A percentile compares a stretch with the other conserved stretches of the same genome.
Conservation (phyloP, 2,113 vertebrate species). For the Ameiurus melas region DNA sequence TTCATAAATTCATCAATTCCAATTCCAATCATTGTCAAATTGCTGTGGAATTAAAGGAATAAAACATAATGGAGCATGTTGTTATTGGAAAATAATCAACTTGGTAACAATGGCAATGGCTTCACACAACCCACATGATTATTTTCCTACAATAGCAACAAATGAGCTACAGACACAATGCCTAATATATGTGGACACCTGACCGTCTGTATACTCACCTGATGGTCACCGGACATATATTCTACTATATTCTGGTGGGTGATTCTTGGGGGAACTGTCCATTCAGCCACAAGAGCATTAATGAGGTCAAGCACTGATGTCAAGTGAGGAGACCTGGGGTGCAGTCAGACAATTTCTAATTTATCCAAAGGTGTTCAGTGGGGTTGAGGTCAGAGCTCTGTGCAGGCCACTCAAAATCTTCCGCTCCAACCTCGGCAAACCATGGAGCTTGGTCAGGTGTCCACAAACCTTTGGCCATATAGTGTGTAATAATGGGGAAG, state of each 20-base stretch:
- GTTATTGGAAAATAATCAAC: too few species aligned
- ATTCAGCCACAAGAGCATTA: not conserved
- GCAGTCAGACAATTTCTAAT: not conserved
- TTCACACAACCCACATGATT: not conserved
- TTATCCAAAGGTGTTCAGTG: not conserved
- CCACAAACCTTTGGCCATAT: not conserved
- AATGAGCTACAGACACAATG: not conserved
- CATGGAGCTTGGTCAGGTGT: not conserved
- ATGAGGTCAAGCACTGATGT: not conserved
- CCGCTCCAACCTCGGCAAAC: not conserved
- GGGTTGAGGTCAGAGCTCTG: not conserved
- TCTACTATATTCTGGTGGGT: not conserved
- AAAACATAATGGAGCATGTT: not conserved
- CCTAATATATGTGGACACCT: not conserved
- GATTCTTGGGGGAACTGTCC: not conserved
- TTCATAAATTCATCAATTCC: not conserved
- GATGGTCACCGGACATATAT: too few species aligned
- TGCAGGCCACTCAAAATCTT: not conserved
- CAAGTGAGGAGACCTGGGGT: not conserved
- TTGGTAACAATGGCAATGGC: not conserved
- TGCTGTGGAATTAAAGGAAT: not conserved
- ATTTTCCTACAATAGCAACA: not conserved
- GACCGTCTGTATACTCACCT: too few species aligned
- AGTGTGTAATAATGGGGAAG: not conserved
- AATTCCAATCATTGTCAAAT: not conserved